Evolutionary conservation across 2,888 invertebrate species (phyloP).

Genomic region (Pseudococcus viburni): DNA sequence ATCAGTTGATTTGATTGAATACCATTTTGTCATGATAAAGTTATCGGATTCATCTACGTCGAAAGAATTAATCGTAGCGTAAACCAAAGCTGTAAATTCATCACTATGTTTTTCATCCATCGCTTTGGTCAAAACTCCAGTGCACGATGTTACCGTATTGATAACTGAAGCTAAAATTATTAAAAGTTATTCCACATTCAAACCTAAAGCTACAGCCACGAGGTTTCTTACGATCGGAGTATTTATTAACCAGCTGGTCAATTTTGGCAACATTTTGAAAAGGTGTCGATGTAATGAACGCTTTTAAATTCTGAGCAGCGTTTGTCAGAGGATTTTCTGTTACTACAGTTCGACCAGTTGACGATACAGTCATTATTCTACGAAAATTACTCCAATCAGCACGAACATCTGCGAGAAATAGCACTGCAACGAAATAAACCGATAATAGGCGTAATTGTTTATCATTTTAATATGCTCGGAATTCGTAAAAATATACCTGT

Average conservation of each 20-base stretch:
- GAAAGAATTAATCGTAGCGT: constrained; percentile 79
- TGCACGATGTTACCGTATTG: constrained; percentile 76
- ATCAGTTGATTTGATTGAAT: constrained; percentile 63
- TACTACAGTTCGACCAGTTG: constrained; percentile 76
- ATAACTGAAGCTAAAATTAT: constrained; percentile 73
- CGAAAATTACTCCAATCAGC: constrained; percentile 73
- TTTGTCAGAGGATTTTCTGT: constrained; percentile 82
- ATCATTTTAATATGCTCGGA: neutral
- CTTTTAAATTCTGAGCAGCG: constrained; percentile 76
- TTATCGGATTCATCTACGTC: constrained; percentile 77
- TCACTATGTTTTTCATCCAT: constrained; percentile 71
- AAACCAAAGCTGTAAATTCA: constrained; percentile 81
- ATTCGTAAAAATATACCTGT: constrained; percentile 72
- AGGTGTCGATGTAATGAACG: constrained; percentile 72
- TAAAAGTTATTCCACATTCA: neutral
- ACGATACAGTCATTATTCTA: constrained; percentile 73
- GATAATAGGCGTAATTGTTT: neutral
- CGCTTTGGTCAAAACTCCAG: constrained; percentile 71
- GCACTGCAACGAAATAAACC: constrained; percentile 70
- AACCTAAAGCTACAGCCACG: neutral
- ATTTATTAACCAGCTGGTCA: constrained; percentile 69
- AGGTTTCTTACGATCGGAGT: constrained; percentile 69
- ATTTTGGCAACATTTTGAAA: constrained; percentile 68
- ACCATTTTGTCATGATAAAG: constrained; percentile 73
- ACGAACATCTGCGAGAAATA: constrained; percentile 81